Evolutionary conservation across 2,113 vertebrate species (phyloP).

Genomic region (Naja naja): DNA sequence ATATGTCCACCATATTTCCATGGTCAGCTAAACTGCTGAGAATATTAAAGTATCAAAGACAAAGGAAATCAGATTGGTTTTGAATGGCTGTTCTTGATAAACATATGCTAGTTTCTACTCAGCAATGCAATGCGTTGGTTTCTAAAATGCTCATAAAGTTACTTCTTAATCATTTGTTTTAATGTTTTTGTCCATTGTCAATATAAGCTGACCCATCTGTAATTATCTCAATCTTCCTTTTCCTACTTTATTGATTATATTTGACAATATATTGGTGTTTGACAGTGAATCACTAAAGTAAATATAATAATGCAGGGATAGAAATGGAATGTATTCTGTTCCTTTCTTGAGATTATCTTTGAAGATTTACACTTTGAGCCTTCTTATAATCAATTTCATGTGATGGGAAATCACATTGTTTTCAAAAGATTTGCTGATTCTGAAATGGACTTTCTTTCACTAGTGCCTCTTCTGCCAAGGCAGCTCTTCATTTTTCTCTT

Average conservation of each 20-base stretch:
- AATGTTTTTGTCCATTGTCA: neutral
- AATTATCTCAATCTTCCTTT: neutral
- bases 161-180: neutral
- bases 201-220: neutral
- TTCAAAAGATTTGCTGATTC: neutral
- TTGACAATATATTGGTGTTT: neutral
- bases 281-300: neutral
- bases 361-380: neutral
- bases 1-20: neutral
- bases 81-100: neutral
- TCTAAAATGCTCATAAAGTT: neutral
- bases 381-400: neutral
- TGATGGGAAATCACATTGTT: neutral
- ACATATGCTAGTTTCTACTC: neutral
- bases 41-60: neutral
- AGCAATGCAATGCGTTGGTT: neutral
- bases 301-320: neutral
- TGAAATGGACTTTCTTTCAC: neutral
- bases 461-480: neutral
- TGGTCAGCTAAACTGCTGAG: neutral
- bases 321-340: neutral
- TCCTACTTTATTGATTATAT: neutral
- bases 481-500: neutral
- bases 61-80: neutral
- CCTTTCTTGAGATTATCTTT: neutral